Base-by-base conservation (phyloP, 2,113 vertebrate genomes). In the Sinocyclocheilus maitianheensis region DNA sequence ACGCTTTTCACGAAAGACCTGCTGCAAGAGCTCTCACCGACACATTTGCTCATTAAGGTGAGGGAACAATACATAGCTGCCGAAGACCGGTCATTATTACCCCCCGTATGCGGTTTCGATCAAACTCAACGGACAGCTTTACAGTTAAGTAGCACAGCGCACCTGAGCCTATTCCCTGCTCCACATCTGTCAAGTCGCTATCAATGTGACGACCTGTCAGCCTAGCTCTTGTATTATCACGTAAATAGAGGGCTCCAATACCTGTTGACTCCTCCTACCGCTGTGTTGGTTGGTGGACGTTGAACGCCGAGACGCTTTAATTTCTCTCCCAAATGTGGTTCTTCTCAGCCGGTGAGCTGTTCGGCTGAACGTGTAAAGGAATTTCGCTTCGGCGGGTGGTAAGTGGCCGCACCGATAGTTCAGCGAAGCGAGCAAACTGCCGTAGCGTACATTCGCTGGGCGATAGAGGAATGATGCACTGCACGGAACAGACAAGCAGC, bases 251-350 rank as follows among this genome's bases (percentile, higher is more conserved):
- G 62, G 53, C 76, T 58, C 77, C 77, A 81, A 65, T 89, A 95
- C 95, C 94, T 96, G 95, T 94, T 96, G 94, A 92, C 95, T 96
- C 95, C 95, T 93, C 95, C 95, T 91, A 91, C 91, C 46, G 91
- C 71, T 69, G 81, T 46, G 78, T 84, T 78, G 89, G 79, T 84
- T 89, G 88, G 46, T 89, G 89, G 92, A 93, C 93, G 91, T 94
- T 93, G 51, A 53, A 81, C 81, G 85, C 79, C 89, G 89, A 87
- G 86, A 87, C 84, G 88, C 88, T 87, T 72, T 48, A 11, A 46
- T 46, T 34, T 83, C 81, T 55, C 30, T 51, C 20, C 46, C 5
- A 12, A 40, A 72, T 72, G 20, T 58, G 48, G 81, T 55, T 58
- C 46, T 71, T 72, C 81, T n/a, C 58, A 18, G 43, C 80, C 80